Percentiles rank a stretch among this genome's conserved stretches.
These are phyloP conservation scores for Pelvicachromis taeniatus DNA, from an alignment of 2,113 vertebrate species.

Conservation along the genomic window DNA sequence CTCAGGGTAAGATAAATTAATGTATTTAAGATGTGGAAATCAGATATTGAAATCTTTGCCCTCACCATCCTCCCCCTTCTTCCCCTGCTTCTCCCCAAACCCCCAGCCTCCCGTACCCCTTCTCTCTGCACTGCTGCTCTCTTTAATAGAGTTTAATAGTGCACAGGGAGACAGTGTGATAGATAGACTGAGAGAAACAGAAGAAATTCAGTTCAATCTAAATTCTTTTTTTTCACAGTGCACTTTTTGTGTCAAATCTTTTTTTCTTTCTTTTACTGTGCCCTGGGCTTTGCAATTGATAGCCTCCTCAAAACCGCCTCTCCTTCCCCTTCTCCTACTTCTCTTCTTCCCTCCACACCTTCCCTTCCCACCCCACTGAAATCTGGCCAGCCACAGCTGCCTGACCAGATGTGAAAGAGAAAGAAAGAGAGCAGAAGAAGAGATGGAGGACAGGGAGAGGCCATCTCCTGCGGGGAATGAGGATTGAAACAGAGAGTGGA, in stretches of 20 bases:
- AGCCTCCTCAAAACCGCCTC: slow-evolving; percentile 79
- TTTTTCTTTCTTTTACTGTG: slow-evolving; percentile 73
- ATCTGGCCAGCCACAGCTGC: slow-evolving; percentile 96
- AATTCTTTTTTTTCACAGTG: slow-evolving; percentile 26
- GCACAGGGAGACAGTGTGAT: slow-evolving; percentile 73
- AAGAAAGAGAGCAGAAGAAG: slow-evolving; percentile 57
- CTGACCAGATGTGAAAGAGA: slow-evolving; percentile 90
- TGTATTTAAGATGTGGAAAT: slow-evolving; percentile 79
- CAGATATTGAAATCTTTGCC: slow-evolving; percentile 75
- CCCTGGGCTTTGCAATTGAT: slow-evolving; percentile 97
- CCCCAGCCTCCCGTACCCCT: slow-evolving; percentile 31
- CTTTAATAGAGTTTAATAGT: slow-evolving; percentile 73
- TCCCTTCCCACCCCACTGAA: slow-evolving; percentile 87
- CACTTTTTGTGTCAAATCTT: slow-evolving; percentile 56
- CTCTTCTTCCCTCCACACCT: slow-evolving; percentile 55
- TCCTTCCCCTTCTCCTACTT: slow-evolving; percentile 4
- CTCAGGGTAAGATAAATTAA: slow-evolving; percentile 71
- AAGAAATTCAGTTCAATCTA: slow-evolving; percentile 57
- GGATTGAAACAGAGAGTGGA: slow-evolving; percentile 29
- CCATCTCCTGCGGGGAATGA: slow-evolving; percentile 65
- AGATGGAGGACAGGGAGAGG: slow-evolving; percentile 66
- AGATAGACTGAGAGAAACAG: slow-evolving; percentile 71
- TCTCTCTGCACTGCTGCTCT: slow-evolving; percentile 43
- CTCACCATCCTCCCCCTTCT: slow-evolving; percentile 56
- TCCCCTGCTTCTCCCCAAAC: slow-evolving; percentile 50